phyloP scores from a whole-genome alignment of 2,888 invertebrate genomes.

The Hydroisotoma schaefferi region DNA sequence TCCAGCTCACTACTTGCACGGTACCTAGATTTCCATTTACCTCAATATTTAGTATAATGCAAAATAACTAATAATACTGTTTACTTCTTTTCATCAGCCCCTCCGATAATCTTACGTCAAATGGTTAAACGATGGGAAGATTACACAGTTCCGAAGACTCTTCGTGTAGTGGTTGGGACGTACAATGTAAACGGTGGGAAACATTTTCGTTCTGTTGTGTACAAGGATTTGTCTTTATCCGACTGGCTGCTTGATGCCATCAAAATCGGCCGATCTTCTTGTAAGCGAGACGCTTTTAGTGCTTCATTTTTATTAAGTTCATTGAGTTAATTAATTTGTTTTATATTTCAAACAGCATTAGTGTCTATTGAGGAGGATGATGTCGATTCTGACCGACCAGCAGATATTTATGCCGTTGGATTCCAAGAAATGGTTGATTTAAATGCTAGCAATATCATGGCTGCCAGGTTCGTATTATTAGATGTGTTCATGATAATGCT shows the following conservation, averaged over 20 bases:
- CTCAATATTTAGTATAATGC: too few relatives aligned
- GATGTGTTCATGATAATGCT: neutral
- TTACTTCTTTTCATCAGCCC: conserved; percentile 64
- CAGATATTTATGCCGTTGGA: conserved; percentile 95
- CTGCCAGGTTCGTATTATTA: conserved; percentile 64
- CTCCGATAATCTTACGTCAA: conserved; percentile 75
- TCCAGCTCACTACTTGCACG: conserved; percentile 80
- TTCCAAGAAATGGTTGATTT: conserved; percentile 99
- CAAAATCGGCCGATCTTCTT: conserved; percentile 57
- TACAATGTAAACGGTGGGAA: conserved; percentile 99
- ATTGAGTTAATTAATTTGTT: neutral
- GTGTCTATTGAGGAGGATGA: conserved; percentile 51
- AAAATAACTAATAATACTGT: too few relatives aligned
- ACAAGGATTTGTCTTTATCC: conserved; percentile 78
- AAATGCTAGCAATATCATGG: conserved; percentile 97
- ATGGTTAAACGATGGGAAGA: conserved; percentile 80
- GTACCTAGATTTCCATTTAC: conserved; percentile 51
- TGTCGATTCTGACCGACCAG: conserved; percentile 54
- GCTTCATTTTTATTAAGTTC: conserved; percentile 7
- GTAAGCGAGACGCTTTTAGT: conserved; percentile 43
- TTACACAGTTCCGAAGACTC: conserved; percentile 65
- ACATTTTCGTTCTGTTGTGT: conserved; percentile 93
- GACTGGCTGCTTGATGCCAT: conserved; percentile 89
- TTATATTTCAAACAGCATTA: conserved; percentile 52
- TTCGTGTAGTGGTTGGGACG: conserved; percentile 86